phyloP scores from a whole-genome alignment of 2,888 invertebrate species.

The Plusia festucae region DNA sequence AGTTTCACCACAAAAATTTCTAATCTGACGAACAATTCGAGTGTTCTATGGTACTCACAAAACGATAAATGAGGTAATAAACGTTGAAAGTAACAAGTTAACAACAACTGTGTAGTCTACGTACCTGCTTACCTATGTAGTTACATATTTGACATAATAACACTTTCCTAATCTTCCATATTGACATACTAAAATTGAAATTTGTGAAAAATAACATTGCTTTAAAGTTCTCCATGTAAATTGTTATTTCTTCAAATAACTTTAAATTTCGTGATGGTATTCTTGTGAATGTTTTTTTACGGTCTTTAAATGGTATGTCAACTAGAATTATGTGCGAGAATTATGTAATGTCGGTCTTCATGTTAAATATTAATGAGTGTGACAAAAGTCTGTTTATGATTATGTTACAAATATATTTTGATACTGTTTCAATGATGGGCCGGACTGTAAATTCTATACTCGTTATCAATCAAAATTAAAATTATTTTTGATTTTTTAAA shows the following conservation, averaged over 20 bases:
- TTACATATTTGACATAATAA: too few species aligned
- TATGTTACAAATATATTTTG: not conserved
- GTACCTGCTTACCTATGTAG: too few species aligned
- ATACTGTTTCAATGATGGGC: not conserved
- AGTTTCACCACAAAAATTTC: too few species aligned
- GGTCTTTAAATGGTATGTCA: constrained; percentile 20
- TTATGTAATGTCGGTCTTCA: constrained; percentile 34
- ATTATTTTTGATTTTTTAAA: too few species aligned
- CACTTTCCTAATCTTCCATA: not conserved
- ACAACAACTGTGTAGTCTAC: too few species aligned
- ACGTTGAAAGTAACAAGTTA: too few species aligned
- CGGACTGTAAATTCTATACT: too few species aligned
- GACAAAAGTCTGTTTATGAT: constrained; percentile 22
- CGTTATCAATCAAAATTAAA: too few species aligned
- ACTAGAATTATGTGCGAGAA: constrained; percentile 31
- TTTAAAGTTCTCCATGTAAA: not conserved
- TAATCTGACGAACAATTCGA: too few species aligned
- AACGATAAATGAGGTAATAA: too few species aligned
- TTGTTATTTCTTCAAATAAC: constrained; percentile 17
- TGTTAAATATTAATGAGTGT: constrained; percentile 7
- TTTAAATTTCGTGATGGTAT: constrained; percentile 39
- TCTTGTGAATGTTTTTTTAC: constrained; percentile 31
- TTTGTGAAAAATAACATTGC: not conserved
- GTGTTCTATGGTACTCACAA: too few species aligned
- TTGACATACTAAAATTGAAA: not conserved